Conservation (phyloP, 1,140 invertebrate genomes). For the Sitophilus oryzae region DNA sequence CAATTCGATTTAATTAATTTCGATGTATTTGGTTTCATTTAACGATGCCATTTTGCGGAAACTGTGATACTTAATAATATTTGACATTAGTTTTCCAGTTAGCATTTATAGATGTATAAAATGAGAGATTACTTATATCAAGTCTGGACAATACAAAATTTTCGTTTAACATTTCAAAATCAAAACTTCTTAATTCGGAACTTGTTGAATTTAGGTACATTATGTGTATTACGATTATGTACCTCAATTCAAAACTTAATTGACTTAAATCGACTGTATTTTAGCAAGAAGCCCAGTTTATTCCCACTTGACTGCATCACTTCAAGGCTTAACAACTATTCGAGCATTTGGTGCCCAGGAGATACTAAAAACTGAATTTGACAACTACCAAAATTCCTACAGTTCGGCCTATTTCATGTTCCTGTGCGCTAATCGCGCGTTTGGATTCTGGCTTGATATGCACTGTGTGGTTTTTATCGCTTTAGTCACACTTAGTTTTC, state of each 20-base stretch:
- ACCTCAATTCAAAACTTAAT: constrained; percentile 1
- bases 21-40: too few species aligned
- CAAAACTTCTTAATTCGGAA: not conserved
- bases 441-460: constrained; percentile 57
- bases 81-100: too few species aligned
- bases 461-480: constrained; percentile 64
- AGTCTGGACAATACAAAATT: not conserved
- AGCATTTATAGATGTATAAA: too few species aligned
- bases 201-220: too few species aligned
- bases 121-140: not conserved
- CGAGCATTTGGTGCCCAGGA: constrained; percentile 63
- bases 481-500: constrained; percentile 52
- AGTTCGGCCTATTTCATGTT: constrained; percentile 62
- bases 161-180: not conserved
- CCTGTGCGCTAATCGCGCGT: constrained; percentile 57
- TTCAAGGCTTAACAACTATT: constrained; percentile 77
- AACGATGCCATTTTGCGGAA: too few species aligned
- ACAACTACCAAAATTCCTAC: constrained; percentile 52
- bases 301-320: too few species aligned
- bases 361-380: constrained; percentile 66
- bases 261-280: constrained; percentile 23
- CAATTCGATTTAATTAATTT: too few species aligned
- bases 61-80: too few species aligned
- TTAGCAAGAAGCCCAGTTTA: constrained; percentile 71
- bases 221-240: too few species aligned